phyloP scores from a whole-genome alignment of 2,797 vertebrate genomes.

The Anisognathus igniventris region DNA sequence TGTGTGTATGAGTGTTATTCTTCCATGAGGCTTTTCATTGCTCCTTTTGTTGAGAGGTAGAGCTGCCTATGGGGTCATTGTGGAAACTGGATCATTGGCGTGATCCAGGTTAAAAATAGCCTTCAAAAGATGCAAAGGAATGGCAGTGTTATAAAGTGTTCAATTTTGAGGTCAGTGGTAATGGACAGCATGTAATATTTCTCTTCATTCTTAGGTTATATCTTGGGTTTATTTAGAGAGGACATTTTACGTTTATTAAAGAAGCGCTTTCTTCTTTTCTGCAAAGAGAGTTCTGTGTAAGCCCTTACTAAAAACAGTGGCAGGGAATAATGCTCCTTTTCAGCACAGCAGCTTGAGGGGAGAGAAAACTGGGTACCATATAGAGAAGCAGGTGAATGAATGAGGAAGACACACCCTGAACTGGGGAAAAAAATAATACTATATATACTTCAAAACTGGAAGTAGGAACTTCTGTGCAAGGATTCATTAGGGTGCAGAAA shows the following conservation, averaged over 20 bases:
- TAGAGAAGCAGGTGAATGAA: background rate
- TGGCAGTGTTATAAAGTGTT: background rate
- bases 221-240: background rate
- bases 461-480: background rate
- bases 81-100: background rate
- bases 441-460: background rate
- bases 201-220: background rate
- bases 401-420: background rate
- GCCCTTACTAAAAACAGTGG: background rate
- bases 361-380: background rate
- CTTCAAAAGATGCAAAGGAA: background rate
- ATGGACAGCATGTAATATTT: background rate
- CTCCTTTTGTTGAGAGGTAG: background rate
- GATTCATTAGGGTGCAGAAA: background rate
- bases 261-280: fast-evolving
- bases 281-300: background rate
- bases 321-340: background rate
- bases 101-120: background rate
- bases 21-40: background rate
- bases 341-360: background rate
- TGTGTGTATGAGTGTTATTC: background rate
- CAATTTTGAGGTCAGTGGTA: background rate
- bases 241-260: background rate
- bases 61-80: background rate
- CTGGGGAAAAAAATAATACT: background rate